These are phyloP conservation scores for Oconnorella tubifera DNA, from an alignment of 2,888 invertebrate species.

Conservation along the genomic window DNA sequence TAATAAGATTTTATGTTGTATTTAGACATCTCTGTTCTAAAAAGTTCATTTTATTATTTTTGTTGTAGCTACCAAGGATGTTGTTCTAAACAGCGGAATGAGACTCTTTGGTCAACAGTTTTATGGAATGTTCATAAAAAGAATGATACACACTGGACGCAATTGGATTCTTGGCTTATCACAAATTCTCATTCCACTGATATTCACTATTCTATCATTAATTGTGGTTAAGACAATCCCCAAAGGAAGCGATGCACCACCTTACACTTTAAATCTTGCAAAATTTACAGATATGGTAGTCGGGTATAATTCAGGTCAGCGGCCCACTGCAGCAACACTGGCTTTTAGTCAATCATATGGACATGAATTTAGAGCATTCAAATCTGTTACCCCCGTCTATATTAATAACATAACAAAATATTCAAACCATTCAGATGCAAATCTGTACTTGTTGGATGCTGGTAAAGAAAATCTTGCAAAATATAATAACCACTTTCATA, in stretches of 20 bases:
- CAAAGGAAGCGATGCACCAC: constrained; percentile 40
- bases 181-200: constrained; percentile 67
- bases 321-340: neutral
- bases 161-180: constrained; percentile 57
- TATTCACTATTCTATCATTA: constrained; percentile 64
- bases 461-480: constrained; percentile 42
- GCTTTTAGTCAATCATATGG: no score
- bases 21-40: no score
- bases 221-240: constrained; percentile 60
- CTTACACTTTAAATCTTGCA: constrained; percentile 19
- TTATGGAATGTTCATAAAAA: constrained; percentile 40
- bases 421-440: no score
- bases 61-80: no score
- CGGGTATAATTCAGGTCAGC: no score
- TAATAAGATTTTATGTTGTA: no score
- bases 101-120: constrained; percentile 38
- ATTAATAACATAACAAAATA: no score
- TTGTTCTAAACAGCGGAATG: no score
- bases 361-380: no score
- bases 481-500: constrained; percentile 53
- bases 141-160: constrained; percentile 38
- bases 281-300: constrained; percentile 37
- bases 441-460: no score
- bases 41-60: no score
- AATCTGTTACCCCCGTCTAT: no score